Evolutionary conservation across 1,140 invertebrate species (phyloP).

Genomic region (Apolygus lucorum): DNA sequence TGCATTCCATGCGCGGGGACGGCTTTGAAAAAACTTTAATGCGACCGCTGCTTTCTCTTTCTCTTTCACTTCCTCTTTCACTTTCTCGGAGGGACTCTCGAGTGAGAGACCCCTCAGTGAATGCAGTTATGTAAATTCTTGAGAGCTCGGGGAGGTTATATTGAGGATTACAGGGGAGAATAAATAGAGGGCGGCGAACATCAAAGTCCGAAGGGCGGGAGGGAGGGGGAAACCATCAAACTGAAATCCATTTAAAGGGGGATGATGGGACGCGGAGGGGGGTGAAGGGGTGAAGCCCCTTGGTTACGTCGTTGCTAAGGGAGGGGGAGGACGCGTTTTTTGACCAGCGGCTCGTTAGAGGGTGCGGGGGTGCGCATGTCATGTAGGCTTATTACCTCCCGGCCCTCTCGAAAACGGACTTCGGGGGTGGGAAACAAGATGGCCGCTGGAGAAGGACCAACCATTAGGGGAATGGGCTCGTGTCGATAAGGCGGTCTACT

Average conservation of each 20-base stretch:
- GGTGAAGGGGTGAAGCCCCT: conserved; percentile 8
- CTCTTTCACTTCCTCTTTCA: neutral
- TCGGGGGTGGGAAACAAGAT: conserved; percentile 13
- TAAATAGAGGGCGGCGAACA: conserved; percentile 17
- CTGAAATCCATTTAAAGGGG: conserved; percentile 18
- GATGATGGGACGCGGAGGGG: neutral
- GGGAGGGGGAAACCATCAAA: conserved; percentile 21
- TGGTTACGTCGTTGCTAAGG: conserved; percentile 20
- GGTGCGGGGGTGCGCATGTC: conserved; percentile 7
- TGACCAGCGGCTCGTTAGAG: conserved; percentile 11
- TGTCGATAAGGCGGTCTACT: conserved; percentile 17
- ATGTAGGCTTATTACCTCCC: conserved; percentile 19
- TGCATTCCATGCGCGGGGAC: neutral
- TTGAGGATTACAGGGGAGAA: conserved; percentile 17
- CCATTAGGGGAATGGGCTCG: conserved; percentile 19
- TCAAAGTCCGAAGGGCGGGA: conserved; percentile 14
- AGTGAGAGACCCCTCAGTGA: neutral
- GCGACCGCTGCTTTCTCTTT: neutral
- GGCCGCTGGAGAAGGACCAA: conserved; percentile 18
- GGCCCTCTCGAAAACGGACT: neutral
- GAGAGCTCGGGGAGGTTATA: conserved; percentile 8
- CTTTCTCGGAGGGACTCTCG: neutral
- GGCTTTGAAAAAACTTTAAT: neutral
- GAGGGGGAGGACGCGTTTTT: conserved; percentile 14
- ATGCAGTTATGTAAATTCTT: conserved; percentile 22